Evolutionary conservation across 2,888 invertebrate species (phyloP).

Genomic region (Athalia cordata): DNA sequence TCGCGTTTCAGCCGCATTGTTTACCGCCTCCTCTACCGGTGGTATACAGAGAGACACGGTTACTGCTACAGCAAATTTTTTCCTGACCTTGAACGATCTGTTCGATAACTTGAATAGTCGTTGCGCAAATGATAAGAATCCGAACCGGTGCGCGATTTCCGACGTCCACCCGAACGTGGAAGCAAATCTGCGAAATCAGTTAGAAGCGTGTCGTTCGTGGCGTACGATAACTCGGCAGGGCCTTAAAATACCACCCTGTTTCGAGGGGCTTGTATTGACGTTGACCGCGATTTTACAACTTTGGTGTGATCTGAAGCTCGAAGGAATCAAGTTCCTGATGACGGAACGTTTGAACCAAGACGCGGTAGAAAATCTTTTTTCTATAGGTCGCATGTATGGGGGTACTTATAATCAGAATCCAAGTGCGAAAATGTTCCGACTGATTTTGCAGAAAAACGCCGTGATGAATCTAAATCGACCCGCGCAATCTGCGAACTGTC

Average conservation of each 20-base stretch:
- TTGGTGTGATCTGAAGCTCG: neutral
- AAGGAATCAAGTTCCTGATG: neutral
- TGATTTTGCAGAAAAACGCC: neutral
- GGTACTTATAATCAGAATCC: neutral
- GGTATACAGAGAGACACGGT: neutral
- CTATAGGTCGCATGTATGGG: neutral
- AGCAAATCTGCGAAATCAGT: neutral
- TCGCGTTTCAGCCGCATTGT: neutral
- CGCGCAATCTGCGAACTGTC: neutral
- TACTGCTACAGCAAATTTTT: neutral
- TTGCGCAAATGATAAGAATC: neutral
- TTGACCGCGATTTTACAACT: neutral
- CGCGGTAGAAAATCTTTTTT: neutral
- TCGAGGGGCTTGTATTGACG: neutral
- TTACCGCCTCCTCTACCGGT: neutral
- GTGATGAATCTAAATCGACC: neutral
- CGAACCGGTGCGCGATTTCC: neutral
- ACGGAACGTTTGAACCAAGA: neutral
- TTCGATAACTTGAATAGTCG: conserved; percentile 7
- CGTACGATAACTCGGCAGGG: neutral
- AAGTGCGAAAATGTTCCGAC: neutral
- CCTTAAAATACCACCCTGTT: neutral
- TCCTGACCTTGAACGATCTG: neutral
- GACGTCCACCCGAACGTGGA: neutral
- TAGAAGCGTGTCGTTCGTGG: neutral